Conservation (phyloP, 2,797 vertebrate genomes). For the Pachyuromys duprasi region DNA sequence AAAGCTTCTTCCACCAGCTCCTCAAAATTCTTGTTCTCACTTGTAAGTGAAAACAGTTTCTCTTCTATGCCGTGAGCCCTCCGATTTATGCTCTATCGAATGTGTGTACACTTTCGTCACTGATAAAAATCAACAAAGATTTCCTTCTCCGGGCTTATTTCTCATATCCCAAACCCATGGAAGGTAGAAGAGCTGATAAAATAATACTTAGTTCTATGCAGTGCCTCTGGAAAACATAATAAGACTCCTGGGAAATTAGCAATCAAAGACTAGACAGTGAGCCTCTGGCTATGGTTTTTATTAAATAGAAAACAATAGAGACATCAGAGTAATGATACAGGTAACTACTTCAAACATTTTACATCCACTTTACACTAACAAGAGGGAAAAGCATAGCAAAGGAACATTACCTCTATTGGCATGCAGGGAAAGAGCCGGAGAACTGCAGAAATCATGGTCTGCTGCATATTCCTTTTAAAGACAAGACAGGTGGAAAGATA, state of each 20-base stretch:
- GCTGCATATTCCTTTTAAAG: not conserved
- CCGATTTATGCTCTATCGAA: not conserved
- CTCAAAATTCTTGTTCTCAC: conserved; percentile 22
- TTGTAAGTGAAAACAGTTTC: conserved; percentile 24
- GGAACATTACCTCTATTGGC: not conserved
- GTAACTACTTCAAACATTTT: not conserved
- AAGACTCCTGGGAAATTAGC: conserved; percentile 45
- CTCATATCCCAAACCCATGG: not conserved
- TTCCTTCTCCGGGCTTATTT: not conserved
- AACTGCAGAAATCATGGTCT: not conserved
- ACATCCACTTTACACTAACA: conserved; percentile 18
- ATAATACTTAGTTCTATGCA: conserved; percentile 37
- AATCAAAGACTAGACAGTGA: not conserved
- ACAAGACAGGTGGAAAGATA: not conserved
- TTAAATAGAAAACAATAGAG: conserved; percentile 63
- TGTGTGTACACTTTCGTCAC: not conserved
- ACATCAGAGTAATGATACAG: conserved; percentile 47
- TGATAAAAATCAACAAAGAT: conserved; percentile 44
- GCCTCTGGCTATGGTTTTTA: conserved; percentile 42
- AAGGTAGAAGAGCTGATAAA: conserved; percentile 14
- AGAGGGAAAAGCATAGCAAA: not conserved
- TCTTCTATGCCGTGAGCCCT: not conserved
- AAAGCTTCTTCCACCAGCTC: not conserved
- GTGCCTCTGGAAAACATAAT: conserved; percentile 23
- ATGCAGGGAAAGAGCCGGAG: not conserved